A percentile compares a stretch with the other conserved stretches of the same genome.
Conservation (phyloP, 2,113 vertebrate genomes). For the Benthochromis sp. region DNA sequence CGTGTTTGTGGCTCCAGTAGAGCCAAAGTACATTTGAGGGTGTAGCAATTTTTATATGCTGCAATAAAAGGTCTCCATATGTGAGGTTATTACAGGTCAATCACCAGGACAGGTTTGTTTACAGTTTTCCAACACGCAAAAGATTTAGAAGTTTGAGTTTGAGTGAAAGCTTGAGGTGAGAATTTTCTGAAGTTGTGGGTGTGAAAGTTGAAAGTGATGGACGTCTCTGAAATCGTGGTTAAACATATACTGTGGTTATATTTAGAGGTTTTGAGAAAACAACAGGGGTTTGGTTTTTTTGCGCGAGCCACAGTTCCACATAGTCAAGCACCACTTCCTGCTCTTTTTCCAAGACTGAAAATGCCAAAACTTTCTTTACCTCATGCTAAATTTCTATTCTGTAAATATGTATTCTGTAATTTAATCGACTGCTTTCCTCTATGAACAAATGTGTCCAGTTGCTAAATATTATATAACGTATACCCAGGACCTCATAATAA, state of each 20-base stretch:
- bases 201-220: background rate
- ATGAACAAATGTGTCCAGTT: background rate
- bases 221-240: background rate
- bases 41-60: background rate
- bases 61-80: background rate
- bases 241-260: background rate
- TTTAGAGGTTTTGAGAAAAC: background rate
- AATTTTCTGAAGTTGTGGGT: background rate
- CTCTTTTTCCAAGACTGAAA: background rate
- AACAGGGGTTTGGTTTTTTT: background rate
- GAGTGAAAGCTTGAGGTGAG: background rate
- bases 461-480: background rate
- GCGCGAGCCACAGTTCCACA: fast-evolving
- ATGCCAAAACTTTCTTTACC: background rate
- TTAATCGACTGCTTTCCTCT: background rate
- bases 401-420: background rate
- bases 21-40: background rate
- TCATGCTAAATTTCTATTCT: background rate
- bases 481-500: background rate
- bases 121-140: background rate
- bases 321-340: background rate
- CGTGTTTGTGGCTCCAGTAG: background rate
- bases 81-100: slow-evolving; percentile 1
- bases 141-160: background rate
- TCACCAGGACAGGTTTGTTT: background rate